Conservation (phyloP, 1,140 invertebrate species). For the Drosophila chauvacae region DNA sequence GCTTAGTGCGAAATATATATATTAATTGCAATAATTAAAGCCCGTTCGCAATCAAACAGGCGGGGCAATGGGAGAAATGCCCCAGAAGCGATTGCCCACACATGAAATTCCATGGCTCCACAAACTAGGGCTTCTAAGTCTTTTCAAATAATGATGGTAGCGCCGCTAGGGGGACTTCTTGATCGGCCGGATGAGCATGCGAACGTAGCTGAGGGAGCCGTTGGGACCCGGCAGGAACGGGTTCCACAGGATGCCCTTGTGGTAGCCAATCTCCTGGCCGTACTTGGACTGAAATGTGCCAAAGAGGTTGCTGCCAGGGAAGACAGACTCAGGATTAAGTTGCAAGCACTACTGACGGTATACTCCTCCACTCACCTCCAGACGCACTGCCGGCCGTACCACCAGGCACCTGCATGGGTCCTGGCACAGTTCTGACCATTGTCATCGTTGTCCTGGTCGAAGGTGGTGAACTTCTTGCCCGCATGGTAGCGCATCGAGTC, state of each 20-base stretch:
- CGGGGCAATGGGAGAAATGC: conserved; percentile 4
- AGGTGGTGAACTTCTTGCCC: conserved; percentile 89
- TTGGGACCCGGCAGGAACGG: conserved; percentile 59
- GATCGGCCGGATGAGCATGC: conserved; percentile 63
- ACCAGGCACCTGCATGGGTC: conserved; percentile 88
- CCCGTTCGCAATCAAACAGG: conserved; percentile 43
- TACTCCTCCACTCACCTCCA: conserved; percentile 37
- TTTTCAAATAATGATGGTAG: conserved; percentile 1
- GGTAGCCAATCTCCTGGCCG: conserved; percentile 52
- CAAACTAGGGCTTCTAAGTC: conserved; percentile 15
- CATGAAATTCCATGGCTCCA: background rate
- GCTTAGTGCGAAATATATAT: conserved; percentile 38
- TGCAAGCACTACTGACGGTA: too few relatives aligned
- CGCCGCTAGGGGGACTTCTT: conserved; percentile 18
- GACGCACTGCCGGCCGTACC: conserved; percentile 86
- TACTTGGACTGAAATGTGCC: conserved; percentile 58
- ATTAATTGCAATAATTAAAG: conserved; percentile 48
- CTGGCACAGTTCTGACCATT: conserved; percentile 89
- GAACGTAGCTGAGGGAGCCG: conserved; percentile 60
- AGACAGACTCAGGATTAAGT: background rate
- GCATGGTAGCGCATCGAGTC: conserved; percentile 89
- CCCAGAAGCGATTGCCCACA: background rate
- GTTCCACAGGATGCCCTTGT: conserved; percentile 69
- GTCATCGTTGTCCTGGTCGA: conserved; percentile 89
- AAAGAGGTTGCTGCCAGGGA: conserved; percentile 56